A percentile compares a stretch with the other conserved stretches of the same genome.
phyloP scores from a whole-genome alignment of 2,888 invertebrate species.

The Spialia ferax region DNA sequence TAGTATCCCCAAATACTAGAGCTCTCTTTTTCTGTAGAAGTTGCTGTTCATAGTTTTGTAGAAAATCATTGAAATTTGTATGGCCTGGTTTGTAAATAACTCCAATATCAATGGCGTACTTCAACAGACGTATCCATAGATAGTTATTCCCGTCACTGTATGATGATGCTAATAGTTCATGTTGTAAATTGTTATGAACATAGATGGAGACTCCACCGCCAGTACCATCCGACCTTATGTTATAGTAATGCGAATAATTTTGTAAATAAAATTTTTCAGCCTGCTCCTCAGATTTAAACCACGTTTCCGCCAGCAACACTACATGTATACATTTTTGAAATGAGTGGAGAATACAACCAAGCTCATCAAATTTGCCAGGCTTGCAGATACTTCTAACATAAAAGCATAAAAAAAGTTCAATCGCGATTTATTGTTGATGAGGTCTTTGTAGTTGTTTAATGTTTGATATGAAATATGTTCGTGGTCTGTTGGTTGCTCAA shows the following conservation, averaged over 20 bases:
- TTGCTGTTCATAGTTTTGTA: constrained; percentile 39
- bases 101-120: constrained; percentile 5
- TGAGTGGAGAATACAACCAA: constrained; percentile 4
- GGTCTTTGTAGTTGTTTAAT: constrained; percentile 1
- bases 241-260: constrained; percentile 19
- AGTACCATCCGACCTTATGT: constrained; percentile 20
- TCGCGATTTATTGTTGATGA: constrained; percentile 3
- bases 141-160: constrained; percentile 9
- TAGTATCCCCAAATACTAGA: constrained; percentile 46
- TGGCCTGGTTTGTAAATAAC: constrained; percentile 38
- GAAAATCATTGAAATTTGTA: constrained; percentile 43
- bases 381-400: constrained; percentile 28
- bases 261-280: constrained; percentile 5
- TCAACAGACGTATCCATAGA: neutral
- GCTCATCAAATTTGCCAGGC: constrained; percentile 24
- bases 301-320: neutral
- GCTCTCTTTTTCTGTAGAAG: constrained; percentile 41
- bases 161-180: constrained; percentile 20
- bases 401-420: constrained; percentile 20
- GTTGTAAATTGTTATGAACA: constrained; percentile 28
- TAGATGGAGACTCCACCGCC: constrained; percentile 34
- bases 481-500: neutral
- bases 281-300: neutral
- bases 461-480: constrained; percentile 8
- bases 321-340: constrained; percentile 9